Evolutionary conservation across 2,888 invertebrate species (phyloP).

Genomic region (Cheilosia vernalis): DNA sequence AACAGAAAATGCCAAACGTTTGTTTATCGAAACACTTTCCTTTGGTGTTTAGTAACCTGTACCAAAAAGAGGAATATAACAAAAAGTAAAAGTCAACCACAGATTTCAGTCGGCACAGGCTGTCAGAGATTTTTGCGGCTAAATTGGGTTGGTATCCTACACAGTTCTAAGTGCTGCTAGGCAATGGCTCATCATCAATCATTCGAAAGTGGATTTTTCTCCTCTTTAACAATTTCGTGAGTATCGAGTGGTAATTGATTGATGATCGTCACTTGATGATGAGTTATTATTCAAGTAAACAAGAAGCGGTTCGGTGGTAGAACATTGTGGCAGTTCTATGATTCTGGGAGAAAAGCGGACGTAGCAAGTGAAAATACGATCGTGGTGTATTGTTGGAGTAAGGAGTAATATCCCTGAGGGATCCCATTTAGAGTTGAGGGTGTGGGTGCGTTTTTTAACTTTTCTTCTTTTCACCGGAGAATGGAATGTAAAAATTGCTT

Average conservation of each 20-base stretch:
- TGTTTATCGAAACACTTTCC: conserved; percentile 13
- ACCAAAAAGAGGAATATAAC: neutral
- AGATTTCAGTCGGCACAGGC: neutral
- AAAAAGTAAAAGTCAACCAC: conserved; percentile 45
- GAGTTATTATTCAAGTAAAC: conserved; percentile 17
- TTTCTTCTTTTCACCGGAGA: too few relatives aligned
- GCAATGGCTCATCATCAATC: conserved; percentile 25
- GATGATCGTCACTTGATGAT: conserved; percentile 20
- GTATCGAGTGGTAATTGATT: conserved; percentile 44
- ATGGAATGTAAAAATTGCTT: too few relatives aligned
- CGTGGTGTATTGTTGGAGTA: neutral
- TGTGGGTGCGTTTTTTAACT: too few relatives aligned
- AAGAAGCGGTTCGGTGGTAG: conserved; percentile 19
- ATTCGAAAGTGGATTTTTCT: conserved; percentile 13
- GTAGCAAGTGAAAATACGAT: neutral
- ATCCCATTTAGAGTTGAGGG: too few relatives aligned
- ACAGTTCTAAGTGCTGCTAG: conserved; percentile 3
- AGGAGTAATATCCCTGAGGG: neutral
- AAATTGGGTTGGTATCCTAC: conserved; percentile 7
- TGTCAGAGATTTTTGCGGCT: conserved; percentile 7
- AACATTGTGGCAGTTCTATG: conserved; percentile 17
- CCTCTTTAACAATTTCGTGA: neutral
- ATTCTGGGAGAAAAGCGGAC: neutral
- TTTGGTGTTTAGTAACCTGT: neutral
- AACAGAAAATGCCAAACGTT: conserved; percentile 12